Evolutionary conservation across 2,797 vertebrate species (phyloP).

Genomic region (Protosalanx chinensis): DNA sequence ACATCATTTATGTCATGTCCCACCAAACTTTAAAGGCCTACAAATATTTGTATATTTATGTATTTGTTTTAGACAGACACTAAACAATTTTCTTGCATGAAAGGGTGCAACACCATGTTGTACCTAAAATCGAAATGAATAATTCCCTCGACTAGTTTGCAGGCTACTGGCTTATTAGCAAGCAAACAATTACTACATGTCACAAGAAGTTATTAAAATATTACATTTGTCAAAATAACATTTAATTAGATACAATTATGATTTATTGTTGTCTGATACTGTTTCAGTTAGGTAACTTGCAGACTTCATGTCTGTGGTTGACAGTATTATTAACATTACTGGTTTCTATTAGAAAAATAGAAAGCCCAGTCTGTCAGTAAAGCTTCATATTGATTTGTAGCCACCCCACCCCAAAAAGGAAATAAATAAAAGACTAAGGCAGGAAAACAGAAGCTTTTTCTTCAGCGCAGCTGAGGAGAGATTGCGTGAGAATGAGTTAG

Average conservation of each 20-base stretch:
- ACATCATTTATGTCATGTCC: no score
- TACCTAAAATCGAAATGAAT: neutral
- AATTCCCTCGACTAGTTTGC: no score
- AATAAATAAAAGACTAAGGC: constrained; percentile 6
- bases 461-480: constrained; percentile 46
- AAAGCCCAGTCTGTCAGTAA: neutral
- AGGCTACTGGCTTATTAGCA: no score
- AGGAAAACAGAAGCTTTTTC: constrained; percentile 39
- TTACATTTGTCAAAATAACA: neutral
- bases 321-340: neutral
- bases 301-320: neutral
- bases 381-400: neutral
- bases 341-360: neutral
- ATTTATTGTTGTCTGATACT: constrained; percentile 3
- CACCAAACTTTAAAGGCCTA: no score
- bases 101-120: no score
- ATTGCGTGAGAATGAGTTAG: constrained; percentile 77
- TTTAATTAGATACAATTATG: neutral
- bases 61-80: no score
- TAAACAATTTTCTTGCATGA: no score
- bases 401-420: constrained; percentile 1
- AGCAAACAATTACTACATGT: neutral
- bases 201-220: neutral
- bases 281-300: neutral
- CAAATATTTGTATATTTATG: no score